Conservation (phyloP, 2,797 vertebrate species). For the Streptopelia turtur region DNA sequence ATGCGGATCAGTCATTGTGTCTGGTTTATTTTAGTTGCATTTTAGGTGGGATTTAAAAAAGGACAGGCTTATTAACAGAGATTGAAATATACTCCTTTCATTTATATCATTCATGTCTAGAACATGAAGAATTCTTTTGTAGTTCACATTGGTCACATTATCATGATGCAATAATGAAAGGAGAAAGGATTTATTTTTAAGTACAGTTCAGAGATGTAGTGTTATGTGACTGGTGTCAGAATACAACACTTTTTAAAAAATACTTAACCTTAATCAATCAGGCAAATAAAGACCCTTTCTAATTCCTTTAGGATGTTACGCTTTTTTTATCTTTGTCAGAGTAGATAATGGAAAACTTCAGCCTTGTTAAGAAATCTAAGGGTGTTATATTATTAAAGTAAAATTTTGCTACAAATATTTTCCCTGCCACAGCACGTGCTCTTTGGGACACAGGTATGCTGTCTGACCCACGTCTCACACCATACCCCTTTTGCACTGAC, state of each 20-base stretch:
- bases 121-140: slow-evolving; percentile 55
- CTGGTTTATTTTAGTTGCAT: background rate
- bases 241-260: slow-evolving; percentile 69
- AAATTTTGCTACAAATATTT: background rate
- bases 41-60: background rate
- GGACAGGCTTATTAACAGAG: background rate
- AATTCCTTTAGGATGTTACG: slow-evolving; percentile 47
- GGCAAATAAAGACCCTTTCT: slow-evolving; percentile 67
- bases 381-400: slow-evolving; percentile 4
- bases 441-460: accelerated
- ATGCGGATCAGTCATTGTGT: background rate
- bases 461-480: background rate
- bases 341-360: slow-evolving; percentile 68
- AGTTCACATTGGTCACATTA: slow-evolving; percentile 54
- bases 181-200: slow-evolving; percentile 32
- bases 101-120: slow-evolving; percentile 37
- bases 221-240: slow-evolving; percentile 71
- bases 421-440: accelerated
- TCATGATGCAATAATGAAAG: slow-evolving; percentile 69
- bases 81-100: background rate
- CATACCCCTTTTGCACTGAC: background rate
- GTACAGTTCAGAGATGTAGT: slow-evolving; percentile 68
- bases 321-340: slow-evolving; percentile 61
- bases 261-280: slow-evolving; percentile 72
- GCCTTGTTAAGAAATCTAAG: slow-evolving; percentile 58